Evolutionary conservation across 2,797 vertebrate species (phyloP).

Genomic region (Distichodus sexfasciatus): DNA sequence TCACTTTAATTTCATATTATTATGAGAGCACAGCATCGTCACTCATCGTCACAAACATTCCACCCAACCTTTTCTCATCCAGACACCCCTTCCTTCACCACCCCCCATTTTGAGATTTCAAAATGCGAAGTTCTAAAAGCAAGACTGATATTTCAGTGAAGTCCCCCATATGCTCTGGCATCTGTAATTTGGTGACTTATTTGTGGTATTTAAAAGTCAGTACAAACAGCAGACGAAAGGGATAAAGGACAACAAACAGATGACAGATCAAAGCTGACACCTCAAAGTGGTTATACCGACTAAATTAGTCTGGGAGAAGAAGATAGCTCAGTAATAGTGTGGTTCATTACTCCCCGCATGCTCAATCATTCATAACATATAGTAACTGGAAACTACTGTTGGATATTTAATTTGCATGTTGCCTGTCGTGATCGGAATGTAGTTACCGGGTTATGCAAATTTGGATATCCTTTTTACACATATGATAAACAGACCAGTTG

Average conservation of each 20-base stretch:
- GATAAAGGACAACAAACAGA: conserved; percentile 52
- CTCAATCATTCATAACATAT: conserved; percentile 36
- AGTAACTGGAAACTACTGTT: conserved; percentile 29
- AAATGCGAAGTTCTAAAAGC: conserved; percentile 39
- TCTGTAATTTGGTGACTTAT: conserved; percentile 46
- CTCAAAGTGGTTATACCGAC: conserved; percentile 49
- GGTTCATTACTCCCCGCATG: conserved; percentile 42
- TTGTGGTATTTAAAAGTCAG: conserved; percentile 50
- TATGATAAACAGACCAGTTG: too few relatives aligned
- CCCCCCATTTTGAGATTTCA: conserved; percentile 13
- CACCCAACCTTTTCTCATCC: too few relatives aligned
- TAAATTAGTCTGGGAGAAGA: conserved; percentile 51
- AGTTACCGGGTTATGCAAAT: not conserved
- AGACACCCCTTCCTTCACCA: too few relatives aligned
- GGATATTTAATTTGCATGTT: conserved; percentile 30
- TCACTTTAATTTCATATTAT: not conserved
- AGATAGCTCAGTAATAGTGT: conserved; percentile 50
- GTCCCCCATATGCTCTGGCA: conserved; percentile 27
- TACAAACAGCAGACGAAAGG: conserved; percentile 51
- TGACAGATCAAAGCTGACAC: conserved; percentile 51
- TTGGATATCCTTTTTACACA: not conserved
- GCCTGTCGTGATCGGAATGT: conserved; percentile 2
- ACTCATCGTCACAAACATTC: conserved; percentile 27
- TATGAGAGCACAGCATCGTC: conserved; percentile 14
- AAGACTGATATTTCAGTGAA: conserved; percentile 45